These are phyloP conservation scores for Diachasmimorpha longicaudata DNA, from an alignment of 1,140 invertebrate species.

Conservation along the genomic window DNA sequence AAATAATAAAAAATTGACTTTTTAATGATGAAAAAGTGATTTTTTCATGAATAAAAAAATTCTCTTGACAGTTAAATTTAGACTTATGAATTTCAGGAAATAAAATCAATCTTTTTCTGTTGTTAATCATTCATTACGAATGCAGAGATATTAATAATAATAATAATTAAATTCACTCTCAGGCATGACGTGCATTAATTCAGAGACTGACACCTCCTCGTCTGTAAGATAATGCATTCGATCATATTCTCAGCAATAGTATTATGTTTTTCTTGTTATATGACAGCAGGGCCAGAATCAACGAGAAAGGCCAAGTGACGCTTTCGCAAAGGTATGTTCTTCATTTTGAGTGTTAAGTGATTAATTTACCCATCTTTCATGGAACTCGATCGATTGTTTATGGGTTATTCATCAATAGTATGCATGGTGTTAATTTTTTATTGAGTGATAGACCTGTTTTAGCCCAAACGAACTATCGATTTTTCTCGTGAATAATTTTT, in stretches of 20 bases:
- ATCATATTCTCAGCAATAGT: slow-evolving; percentile 5
- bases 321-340: slow-evolving; percentile 16
- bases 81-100: too few relatives aligned
- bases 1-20: too few relatives aligned
- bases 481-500: not conserved
- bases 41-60: too few relatives aligned
- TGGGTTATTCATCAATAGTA: not conserved
- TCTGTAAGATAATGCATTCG: slow-evolving; percentile 7
- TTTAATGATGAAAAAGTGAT: too few relatives aligned
- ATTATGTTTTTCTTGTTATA: slow-evolving; percentile 24
- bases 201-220: not conserved
- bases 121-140: not conserved
- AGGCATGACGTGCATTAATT: not conserved
- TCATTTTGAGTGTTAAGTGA: not conserved
- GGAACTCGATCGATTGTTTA: not conserved
- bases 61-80: too few relatives aligned
- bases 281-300: slow-evolving; percentile 26
- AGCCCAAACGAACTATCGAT: slow-evolving; percentile 6
- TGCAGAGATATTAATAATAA: too few relatives aligned
- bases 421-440: not conserved
- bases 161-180: too few relatives aligned
- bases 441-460: not conserved
- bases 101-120: too few relatives aligned
- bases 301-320: not conserved
- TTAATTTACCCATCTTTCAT: not conserved